Conservation (phyloP, 64 coral and sea anemone genomes). For the Acropora yongei region DNA sequence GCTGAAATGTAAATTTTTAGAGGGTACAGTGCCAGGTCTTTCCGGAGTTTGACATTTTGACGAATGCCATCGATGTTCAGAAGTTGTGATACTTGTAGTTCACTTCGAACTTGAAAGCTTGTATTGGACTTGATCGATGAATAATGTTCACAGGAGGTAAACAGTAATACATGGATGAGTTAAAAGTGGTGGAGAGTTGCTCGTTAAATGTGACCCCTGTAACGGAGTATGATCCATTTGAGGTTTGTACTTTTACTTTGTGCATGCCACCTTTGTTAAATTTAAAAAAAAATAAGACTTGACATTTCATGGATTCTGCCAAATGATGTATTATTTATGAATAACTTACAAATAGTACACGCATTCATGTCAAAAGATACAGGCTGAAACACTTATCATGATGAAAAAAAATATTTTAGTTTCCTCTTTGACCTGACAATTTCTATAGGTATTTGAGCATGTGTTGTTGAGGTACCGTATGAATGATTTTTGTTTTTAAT, state of each 20-base stretch:
- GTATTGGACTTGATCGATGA: conserved; percentile 23
- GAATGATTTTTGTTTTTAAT: background rate
- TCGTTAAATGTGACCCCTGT: conserved; percentile 72
- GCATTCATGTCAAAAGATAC: background rate
- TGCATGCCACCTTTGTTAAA: too few relatives aligned
- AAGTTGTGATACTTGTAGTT: background rate
- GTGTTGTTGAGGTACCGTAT: too few relatives aligned
- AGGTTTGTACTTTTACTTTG: conserved; percentile 67
- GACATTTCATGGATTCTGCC: background rate
- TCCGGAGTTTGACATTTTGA: conserved; percentile 42
- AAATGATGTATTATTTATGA: conserved; percentile 38
- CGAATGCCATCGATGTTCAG: background rate
- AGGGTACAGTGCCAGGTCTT: conserved; percentile 5
- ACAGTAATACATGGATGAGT: conserved; percentile 24
- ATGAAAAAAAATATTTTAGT: too few relatives aligned
- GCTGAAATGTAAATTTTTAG: background rate
- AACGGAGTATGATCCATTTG: conserved; percentile 98
- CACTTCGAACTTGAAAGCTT: background rate
- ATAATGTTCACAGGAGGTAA: background rate
- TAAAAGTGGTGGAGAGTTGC: conserved; percentile 40
- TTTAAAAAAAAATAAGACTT: too few relatives aligned
- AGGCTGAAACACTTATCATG: background rate
- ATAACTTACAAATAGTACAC: background rate
- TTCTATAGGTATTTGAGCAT: too few relatives aligned
- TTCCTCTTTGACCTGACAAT: too few relatives aligned